Evolutionary conservation across 1,140 invertebrate species (phyloP).

Genomic region (Eupeodes corollae): DNA sequence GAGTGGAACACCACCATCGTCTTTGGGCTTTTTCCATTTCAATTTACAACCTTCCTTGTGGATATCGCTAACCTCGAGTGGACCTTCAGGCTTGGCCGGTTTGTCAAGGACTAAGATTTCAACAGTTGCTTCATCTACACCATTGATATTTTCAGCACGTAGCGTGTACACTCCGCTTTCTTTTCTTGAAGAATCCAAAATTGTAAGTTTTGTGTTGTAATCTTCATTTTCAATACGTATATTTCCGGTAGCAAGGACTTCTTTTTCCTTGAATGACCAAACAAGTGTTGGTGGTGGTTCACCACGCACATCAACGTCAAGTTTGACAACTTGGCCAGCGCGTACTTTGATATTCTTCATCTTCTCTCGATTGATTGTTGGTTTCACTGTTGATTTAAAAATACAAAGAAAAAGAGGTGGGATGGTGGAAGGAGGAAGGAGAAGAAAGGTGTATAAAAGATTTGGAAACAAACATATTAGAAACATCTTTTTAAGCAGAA

Average conservation of each 20-base stretch:
- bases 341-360: slow-evolving; percentile 78
- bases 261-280: slow-evolving; percentile 62
- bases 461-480: too few relatives aligned
- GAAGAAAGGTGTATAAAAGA: too few relatives aligned
- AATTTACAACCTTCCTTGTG: slow-evolving; percentile 92
- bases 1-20: slow-evolving; percentile 88
- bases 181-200: slow-evolving; percentile 68
- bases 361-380: slow-evolving; percentile 83
- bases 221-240: slow-evolving; percentile 82
- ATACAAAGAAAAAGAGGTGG: too few relatives aligned
- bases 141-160: slow-evolving; percentile 82
- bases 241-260: slow-evolving; percentile 38
- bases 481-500: too few relatives aligned
- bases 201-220: slow-evolving; percentile 77
- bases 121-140: slow-evolving; percentile 86
- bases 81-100: slow-evolving; percentile 87
- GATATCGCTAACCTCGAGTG: slow-evolving; percentile 81
- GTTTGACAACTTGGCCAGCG: slow-evolving; percentile 80
- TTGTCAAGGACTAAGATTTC: slow-evolving; percentile 89
- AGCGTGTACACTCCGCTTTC: slow-evolving; percentile 87
- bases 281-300: slow-evolving; percentile 87
- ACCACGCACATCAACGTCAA: slow-evolving; percentile 89
- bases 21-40: slow-evolving; percentile 89
- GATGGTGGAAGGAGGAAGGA: too few relatives aligned
- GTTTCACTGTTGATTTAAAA: slow-evolving; percentile 55